phyloP scores from a whole-genome alignment of 2,888 invertebrate species.

The Ochlodes sylvanus region DNA sequence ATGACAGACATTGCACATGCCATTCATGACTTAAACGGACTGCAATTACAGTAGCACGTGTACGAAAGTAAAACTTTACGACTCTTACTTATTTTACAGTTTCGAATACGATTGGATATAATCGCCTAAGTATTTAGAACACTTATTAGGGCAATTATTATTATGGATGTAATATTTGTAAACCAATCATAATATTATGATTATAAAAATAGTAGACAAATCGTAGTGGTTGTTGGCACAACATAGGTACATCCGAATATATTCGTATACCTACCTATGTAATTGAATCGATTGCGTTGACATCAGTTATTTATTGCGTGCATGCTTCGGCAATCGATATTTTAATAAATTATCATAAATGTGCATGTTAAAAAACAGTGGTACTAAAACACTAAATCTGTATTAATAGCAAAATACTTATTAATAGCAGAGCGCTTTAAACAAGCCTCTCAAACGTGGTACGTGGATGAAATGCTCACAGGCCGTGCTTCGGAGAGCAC shows the following conservation, averaged over 20 bases:
- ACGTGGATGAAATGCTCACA: background rate
- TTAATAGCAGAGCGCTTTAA: background rate
- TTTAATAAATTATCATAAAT: background rate
- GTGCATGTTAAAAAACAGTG: too few relatives aligned
- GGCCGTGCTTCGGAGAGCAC: too few relatives aligned
- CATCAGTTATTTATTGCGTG: background rate
- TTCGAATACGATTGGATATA: too few relatives aligned
- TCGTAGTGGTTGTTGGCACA: background rate
- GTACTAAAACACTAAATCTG: background rate
- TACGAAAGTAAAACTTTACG: background rate
- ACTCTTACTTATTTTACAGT: too few relatives aligned
- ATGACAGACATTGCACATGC: slow-evolving; percentile 6
- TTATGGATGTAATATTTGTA: too few relatives aligned
- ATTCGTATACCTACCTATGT: too few relatives aligned
- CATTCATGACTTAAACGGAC: slow-evolving; percentile 1
- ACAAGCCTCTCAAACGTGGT: background rate
- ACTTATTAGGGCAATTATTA: too few relatives aligned
- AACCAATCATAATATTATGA: too few relatives aligned
- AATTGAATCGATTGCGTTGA: background rate
- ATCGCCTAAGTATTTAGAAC: too few relatives aligned
- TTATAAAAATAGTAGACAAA: too few relatives aligned
- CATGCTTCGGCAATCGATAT: background rate
- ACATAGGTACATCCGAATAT: background rate
- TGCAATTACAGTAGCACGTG: slow-evolving; percentile 1
- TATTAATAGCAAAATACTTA: background rate